Evolutionary conservation across 2,888 invertebrate genomes (phyloP).

Genomic region (Brenthis hecate): DNA sequence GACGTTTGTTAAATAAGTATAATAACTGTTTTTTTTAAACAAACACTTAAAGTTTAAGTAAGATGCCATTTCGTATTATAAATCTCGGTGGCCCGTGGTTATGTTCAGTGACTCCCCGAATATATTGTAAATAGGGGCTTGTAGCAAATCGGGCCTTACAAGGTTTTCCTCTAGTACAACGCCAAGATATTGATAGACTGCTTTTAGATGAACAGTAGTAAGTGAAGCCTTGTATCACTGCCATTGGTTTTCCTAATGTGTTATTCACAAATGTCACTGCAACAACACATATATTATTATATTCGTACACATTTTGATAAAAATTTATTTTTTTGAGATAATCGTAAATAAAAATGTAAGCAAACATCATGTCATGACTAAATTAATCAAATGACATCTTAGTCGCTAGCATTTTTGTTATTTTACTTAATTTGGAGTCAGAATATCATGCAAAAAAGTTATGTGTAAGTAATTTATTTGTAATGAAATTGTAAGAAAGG

Average conservation of each 20-base stretch:
- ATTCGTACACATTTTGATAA: no score
- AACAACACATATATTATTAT: conserved; percentile 11
- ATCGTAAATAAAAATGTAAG: no score
- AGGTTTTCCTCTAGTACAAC: conserved; percentile 36
- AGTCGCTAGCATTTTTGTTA: no score
- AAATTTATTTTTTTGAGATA: no score
- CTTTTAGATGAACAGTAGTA: conserved; percentile 34
- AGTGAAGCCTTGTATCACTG: conserved; percentile 38
- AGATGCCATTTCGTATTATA: conserved; percentile 44
- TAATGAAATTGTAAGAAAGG: no score
- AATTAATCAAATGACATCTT: no score
- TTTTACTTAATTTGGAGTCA: no score
- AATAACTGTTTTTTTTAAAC: background rate
- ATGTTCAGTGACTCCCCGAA: conserved; percentile 46
- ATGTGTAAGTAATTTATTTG: no score
- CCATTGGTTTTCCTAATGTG: conserved; percentile 37
- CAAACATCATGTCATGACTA: no score
- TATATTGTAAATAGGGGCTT: conserved; percentile 1
- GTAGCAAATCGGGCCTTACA: conserved; percentile 40
- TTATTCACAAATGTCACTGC: conserved; percentile 40
- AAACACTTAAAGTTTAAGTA: conserved; percentile 21
- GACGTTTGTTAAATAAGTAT: no score
- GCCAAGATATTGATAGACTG: conserved; percentile 35
- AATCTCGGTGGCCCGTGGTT: conserved; percentile 57
- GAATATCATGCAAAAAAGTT: no score